Evolutionary conservation across 92 coral and sea anemone species (phyloP), one percentile per base, ranked within the genome.

Genomic region (Porites evermanni): DNA sequence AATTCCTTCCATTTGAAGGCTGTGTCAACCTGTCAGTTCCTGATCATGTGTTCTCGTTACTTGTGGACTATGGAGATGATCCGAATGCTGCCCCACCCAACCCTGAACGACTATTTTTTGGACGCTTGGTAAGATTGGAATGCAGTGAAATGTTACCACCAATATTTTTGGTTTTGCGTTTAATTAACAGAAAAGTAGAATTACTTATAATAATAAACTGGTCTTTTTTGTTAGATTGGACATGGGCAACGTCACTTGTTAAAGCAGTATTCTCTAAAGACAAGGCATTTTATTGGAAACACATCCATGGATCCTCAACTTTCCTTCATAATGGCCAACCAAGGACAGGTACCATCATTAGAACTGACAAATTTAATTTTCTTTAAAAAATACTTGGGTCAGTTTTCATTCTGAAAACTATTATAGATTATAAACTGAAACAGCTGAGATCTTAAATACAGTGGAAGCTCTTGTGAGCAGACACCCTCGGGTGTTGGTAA

Each of bases 231-330:
- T 29, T 58, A 96, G 99, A 69, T 96, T 67, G 93, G 98, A 61
- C 87, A 94, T 64, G 99, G 99, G 23, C 99, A 96, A 82, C 93
- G 99, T 61, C 94, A 93, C 70, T 70, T 96, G 60, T 75, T 94
- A 10, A 89, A 96, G 82, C 85, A 93, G 71, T 96, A 91, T 78
- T 96, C 99, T 12, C 66, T 96, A 72, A 96, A 96, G 91, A 93
- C 92, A 6, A 94, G 99, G 20, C 93, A 72, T 67, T 96, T 96
- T 79, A 93, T 96, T 53, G 99, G 99, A 8, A 96, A 96, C 84
- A 96, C 99, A 14, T 96, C 99, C n/a, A 96, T 96, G 99, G 99
- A 96, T 70, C 95, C 99, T 54, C 94, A 95, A 75, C 92, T 96
- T 53, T 92, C 99, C 29, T 94, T 96, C 77, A 87, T 96, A 29